These are phyloP conservation scores for Anticlea derivata DNA, from an alignment of 2,888 invertebrate genomes.

Conservation along the genomic window DNA sequence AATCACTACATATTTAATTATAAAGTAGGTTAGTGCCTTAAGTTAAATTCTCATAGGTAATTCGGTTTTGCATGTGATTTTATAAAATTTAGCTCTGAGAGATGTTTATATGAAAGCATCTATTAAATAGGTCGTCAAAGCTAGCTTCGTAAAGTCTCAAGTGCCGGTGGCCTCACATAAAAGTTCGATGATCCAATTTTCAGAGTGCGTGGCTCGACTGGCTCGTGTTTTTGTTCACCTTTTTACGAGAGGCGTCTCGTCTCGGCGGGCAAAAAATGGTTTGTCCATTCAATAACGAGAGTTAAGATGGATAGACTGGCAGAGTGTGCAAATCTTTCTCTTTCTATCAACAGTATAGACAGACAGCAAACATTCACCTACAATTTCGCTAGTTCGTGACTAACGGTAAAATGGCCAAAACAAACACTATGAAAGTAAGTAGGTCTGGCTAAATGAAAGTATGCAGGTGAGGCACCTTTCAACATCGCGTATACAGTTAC, in stretches of 20 bases:
- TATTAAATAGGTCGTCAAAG: too few species aligned
- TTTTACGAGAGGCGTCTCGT: conserved; percentile 57
- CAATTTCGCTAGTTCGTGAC: conserved; percentile 43
- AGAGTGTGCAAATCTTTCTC: conserved; percentile 54
- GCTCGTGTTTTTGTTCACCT: conserved; percentile 62
- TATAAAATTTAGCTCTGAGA: too few species aligned
- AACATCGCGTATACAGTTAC: too few species aligned
- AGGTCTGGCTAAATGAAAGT: conserved; percentile 54
- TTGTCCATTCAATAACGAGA: conserved; percentile 59
- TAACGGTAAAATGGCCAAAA: conserved; percentile 70
- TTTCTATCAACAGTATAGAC: conserved; percentile 48
- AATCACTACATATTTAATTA: too few species aligned
- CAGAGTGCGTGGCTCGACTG: conserved; percentile 61
- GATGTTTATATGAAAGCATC: too few species aligned
- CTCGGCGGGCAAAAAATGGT: conserved; percentile 56
- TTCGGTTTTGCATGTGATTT: too few species aligned
- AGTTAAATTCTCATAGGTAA: too few species aligned
- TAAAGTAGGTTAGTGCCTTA: too few species aligned
- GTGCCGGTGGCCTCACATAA: conserved; percentile 59
- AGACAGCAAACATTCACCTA: conserved; percentile 15
- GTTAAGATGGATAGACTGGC: conserved; percentile 49
- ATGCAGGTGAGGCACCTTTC: conserved; percentile 24
- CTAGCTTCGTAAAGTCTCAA: too few species aligned
- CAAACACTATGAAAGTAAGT: conserved; percentile 61
- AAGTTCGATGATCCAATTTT: conserved; percentile 78